A percentile compares a stretch with the other conserved stretches of the same genome.
Evolutionary conservation across 2,113 vertebrate species (phyloP).

Genomic region (Cromileptes altivelis): DNA sequence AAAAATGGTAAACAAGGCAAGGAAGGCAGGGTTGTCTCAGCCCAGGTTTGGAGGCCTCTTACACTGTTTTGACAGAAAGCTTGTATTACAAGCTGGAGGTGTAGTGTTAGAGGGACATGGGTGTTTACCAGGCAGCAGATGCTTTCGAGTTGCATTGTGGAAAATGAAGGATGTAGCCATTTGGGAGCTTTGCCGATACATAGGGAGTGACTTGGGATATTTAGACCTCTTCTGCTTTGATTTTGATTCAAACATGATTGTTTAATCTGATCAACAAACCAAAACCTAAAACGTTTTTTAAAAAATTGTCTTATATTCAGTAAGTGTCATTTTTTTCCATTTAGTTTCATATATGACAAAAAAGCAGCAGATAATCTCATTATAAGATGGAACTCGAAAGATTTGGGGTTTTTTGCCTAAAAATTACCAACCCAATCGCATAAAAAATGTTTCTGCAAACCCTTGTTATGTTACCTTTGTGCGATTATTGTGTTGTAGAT

Average conservation of each 20-base stretch:
- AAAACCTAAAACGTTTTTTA: background rate
- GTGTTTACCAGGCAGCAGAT: background rate
- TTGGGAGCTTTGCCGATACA: background rate
- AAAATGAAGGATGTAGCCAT: background rate
- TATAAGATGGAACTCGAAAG: no score
- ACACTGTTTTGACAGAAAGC: background rate
- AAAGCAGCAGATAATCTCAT: background rate
- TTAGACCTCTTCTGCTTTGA: background rate
- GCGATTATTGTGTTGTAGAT: no score
- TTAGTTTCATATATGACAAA: background rate
- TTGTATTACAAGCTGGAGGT: background rate
- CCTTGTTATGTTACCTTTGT: no score
- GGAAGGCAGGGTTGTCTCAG: background rate
- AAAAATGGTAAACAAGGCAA: background rate
- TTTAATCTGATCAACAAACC: conserved; percentile 1
- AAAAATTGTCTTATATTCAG: background rate
- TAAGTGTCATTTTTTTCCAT: background rate
- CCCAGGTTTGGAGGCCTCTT: background rate
- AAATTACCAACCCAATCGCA: no score
- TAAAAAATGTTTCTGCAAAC: no score
- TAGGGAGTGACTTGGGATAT: background rate
- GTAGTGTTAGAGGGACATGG: background rate
- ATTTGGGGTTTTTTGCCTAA: no score
- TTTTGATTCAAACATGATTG: background rate
- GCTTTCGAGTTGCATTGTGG: conserved; percentile 1